Conservation (phyloP, 2,888 invertebrate genomes). For the Drosophila phalerata region DNA sequence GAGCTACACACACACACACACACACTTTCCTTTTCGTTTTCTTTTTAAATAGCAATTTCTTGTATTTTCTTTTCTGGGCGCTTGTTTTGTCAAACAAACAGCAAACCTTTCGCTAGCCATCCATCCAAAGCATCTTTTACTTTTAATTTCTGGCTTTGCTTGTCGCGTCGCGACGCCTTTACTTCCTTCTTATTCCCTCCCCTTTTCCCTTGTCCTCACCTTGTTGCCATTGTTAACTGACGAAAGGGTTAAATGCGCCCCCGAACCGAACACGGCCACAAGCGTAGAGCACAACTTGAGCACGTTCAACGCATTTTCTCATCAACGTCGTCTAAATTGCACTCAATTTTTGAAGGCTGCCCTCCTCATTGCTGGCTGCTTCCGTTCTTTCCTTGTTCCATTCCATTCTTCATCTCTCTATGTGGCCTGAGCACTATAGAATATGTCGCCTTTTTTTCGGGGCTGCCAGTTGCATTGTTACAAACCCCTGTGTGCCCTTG, state of each 20-base stretch:
- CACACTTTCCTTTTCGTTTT: constrained; percentile 7
- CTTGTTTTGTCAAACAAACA: constrained; percentile 46
- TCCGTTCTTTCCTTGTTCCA: constrained; percentile 44
- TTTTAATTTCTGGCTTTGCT: constrained; percentile 61
- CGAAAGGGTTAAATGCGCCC: constrained; percentile 72
- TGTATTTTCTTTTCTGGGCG: constrained; percentile 1
- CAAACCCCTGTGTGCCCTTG: constrained; percentile 41
- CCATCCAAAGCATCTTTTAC: constrained; percentile 30
- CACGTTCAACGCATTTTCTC: constrained; percentile 81
- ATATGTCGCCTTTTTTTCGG: constrained; percentile 56
- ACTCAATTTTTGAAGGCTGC: constrained; percentile 82
- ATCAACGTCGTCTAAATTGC: constrained; percentile 80
- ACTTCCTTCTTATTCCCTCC: not conserved
- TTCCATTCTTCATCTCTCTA: constrained; percentile 34
- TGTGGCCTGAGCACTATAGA: constrained; percentile 29
- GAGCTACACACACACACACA: constrained; percentile 28
- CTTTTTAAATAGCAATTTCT: constrained; percentile 37
- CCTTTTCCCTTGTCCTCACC: not conserved
- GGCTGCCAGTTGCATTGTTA: constrained; percentile 63
- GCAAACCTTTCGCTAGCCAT: constrained; percentile 21
- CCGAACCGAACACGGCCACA: constrained; percentile 38
- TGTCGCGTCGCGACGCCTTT: constrained; percentile 29
- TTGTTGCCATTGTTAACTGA: constrained; percentile 64
- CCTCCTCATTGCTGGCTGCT: constrained; percentile 44
- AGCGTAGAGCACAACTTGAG: constrained; percentile 76